Evolutionary conservation across 2,888 invertebrate species (phyloP), one percentile per base, ranked within the genome.

Genomic region (Agrochola circellaris): DNA sequence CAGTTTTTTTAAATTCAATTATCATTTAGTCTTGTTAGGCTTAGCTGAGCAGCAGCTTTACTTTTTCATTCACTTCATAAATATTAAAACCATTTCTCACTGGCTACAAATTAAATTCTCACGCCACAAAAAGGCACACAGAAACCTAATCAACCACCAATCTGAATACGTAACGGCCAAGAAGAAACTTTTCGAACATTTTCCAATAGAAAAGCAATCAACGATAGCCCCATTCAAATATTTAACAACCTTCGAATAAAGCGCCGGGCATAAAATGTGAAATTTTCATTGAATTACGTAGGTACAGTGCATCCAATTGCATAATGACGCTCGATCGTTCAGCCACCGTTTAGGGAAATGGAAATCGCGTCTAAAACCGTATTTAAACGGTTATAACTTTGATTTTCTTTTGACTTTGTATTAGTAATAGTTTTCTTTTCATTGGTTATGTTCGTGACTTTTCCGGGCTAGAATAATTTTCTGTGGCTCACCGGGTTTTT

Each of bases 231-330:
- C 74, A 75, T 88, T 90, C 86, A 88, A 90, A 89, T 87, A 90
- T 89, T 86, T 84, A 89, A 83, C 79, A 62, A 73, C 73, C 38
- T n/a, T 61, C 61, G 75, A 80, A 87, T 83, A 81, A 84, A 86
- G 73, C 78, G 71, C 38, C n/a, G 71, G 62, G 81, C 83, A 83
- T 89, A 84, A 85, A 90, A 87, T 87, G 75, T 88, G 73, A 85
- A 84, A 89, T 84, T 78, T 82, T 84, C 78, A 85, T 84, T 80
- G 77, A 79, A 69, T 88, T 83, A 87, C 17, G n/a, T 56, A n/a
- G 34, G 34, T 68, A 71, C 83, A 60, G 91, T 92, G 92, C 92
- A 92, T 81, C 88, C 92, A 91, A 92, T 92, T 93, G 93, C 92
- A 91, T 93, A 93, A 95, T 93, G 91, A 91, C 89, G 77, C 84